These are phyloP conservation scores for Actinernus sp. DNA, from an alignment of 92 coral and sea anemone species.

Conservation along the genomic window DNA sequence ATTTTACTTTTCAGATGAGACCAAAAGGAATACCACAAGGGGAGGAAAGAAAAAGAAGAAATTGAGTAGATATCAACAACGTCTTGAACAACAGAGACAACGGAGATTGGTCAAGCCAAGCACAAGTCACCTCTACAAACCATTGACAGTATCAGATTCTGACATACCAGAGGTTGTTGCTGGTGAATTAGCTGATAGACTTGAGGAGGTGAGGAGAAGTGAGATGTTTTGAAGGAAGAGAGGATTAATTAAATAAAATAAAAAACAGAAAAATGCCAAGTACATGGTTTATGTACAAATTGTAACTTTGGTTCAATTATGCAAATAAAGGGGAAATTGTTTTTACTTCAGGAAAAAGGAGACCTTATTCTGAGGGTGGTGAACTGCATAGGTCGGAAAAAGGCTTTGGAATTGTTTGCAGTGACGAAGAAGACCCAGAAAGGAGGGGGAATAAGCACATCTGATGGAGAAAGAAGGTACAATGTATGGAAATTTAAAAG, in stretches of 20 bases:
- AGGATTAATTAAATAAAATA: no score
- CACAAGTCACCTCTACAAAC: slow-evolving; percentile 67
- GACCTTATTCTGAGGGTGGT: slow-evolving; percentile 77
- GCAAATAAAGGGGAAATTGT: no score
- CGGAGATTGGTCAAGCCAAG: slow-evolving; percentile 10
- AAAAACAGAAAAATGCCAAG: no score
- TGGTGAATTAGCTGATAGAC: slow-evolving; percentile 79
- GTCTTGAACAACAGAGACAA: neutral
- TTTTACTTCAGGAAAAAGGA: slow-evolving; percentile 78
- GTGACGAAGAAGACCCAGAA: slow-evolving; percentile 81
- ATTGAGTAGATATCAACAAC: neutral
- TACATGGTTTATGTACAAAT: no score
- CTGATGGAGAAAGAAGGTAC: slow-evolving; percentile 75
- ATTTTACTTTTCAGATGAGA: no score
- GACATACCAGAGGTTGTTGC: slow-evolving; percentile 79
- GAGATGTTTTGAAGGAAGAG: no score
- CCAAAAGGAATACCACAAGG: no score
- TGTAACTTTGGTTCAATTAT: no score
- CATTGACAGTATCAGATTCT: slow-evolving; percentile 62
- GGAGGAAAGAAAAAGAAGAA: slow-evolving; percentile 30
- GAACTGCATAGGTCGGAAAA: slow-evolving; percentile 80
- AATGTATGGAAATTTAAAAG: no score
- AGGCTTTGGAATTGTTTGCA: slow-evolving; percentile 79
- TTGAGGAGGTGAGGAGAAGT: slow-evolving; percentile 72
- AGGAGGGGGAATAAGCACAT: slow-evolving; percentile 85